A percentile compares a stretch with the other conserved stretches of the same genome.
These are phyloP conservation scores for Xiphorhynchus elegans DNA, from an alignment of 2,113 vertebrate genomes.

Conservation along the genomic window DNA sequence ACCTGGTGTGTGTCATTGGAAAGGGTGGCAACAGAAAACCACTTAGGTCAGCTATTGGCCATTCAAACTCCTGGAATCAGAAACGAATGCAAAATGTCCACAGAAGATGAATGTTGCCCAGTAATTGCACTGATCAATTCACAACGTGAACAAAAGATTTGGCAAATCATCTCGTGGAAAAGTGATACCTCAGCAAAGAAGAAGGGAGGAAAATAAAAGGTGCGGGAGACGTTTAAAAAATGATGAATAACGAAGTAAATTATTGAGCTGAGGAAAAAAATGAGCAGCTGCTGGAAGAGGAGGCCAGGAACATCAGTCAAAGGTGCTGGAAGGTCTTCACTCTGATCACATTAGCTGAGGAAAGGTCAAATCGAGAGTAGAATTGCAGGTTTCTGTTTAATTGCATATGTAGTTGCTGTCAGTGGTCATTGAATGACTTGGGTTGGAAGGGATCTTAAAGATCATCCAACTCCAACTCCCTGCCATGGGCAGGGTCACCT, in stretches of 20 bases:
- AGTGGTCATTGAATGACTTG: not conserved
- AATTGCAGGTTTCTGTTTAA: constrained; percentile 25
- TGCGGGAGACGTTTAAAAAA: not conserved
- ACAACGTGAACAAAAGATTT: constrained; percentile 25
- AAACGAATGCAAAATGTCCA: not conserved
- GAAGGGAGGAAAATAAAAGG: not conserved
- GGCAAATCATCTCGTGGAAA: not conserved
- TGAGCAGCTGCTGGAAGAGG: not conserved
- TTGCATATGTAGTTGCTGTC: constrained; percentile 18
- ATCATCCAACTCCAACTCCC: not conserved
- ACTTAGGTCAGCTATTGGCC: not conserved
- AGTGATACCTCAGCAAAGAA: not conserved
- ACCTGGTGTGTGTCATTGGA: not conserved
- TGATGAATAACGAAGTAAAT: not conserved
- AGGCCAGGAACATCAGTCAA: constrained; percentile 16
- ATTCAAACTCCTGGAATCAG: not conserved
- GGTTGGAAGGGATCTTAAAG: not conserved
- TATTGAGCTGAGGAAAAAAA: constrained; percentile 40
- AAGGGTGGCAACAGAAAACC: not conserved
- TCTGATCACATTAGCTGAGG: constrained; percentile 21
- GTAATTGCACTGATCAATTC: constrained; percentile 30
- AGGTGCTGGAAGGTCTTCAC: not conserved
- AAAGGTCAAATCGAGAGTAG: constrained; percentile 38
- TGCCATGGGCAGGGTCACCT: not conserved
- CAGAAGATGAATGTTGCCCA: constrained; percentile 25